Evolutionary conservation across 2,797 vertebrate genomes (phyloP).

Genomic region (Cossypha polioptera): DNA sequence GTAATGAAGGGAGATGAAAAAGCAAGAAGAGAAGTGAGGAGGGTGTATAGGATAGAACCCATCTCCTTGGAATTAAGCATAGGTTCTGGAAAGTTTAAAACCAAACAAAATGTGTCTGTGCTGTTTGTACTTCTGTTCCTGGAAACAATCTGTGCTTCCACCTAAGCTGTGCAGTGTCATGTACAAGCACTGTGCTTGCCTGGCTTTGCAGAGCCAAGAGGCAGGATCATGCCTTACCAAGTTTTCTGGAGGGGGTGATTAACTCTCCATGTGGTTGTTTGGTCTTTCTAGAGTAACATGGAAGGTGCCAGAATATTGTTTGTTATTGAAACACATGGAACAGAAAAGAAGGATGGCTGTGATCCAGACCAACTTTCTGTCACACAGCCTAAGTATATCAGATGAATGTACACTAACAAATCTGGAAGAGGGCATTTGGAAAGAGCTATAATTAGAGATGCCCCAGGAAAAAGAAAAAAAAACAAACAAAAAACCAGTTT

Average conservation of each 20-base stretch:
- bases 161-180: rapidly evolving
- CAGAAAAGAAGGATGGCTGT: neutral
- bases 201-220: neutral
- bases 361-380: neutral
- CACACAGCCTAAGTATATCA: rapidly evolving
- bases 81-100: neutral
- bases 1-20: neutral
- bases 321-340: neutral
- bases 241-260: neutral
- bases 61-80: neutral
- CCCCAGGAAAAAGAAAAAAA: neutral
- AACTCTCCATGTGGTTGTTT: neutral
- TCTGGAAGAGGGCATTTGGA: neutral
- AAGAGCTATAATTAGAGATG: neutral
- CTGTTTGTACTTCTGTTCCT: neutral
- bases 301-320: neutral
- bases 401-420: neutral
- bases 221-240: neutral
- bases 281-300: neutral
- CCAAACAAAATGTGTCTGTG: neutral
- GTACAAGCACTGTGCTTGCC: neutral
- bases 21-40: neutral
- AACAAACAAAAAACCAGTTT: neutral
- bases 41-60: neutral
- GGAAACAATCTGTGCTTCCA: neutral